Base-by-base conservation (phyloP, 2,113 vertebrate genomes). In the Sebastes schlegelii region DNA sequence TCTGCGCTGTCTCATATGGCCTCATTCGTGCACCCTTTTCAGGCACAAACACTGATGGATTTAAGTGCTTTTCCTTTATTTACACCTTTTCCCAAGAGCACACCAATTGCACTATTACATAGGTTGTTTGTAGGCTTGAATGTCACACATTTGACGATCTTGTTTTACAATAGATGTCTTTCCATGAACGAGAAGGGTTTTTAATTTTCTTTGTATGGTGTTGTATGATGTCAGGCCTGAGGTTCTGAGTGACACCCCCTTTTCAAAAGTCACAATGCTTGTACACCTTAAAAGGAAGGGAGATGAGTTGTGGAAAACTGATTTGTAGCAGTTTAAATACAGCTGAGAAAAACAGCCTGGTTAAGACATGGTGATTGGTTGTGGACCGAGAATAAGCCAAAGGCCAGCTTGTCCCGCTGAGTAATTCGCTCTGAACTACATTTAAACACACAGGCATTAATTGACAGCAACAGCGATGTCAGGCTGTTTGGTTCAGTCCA, bases 221-320 rank as follows among this genome's bases (percentile, higher is more conserved):
- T 85, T 80, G 61, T 17, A 70, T 57, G 68, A 67, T 81, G 73
- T 62, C 61, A 77, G 42, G 42, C 55, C 26, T 73, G 69, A 26
- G 40, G 60, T n/a, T 70, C 46, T 8, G 2, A 65, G 62, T 68
- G 68, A 74, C 51, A 64, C 5, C 4, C 40, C 11, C 6, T 62
- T 60, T 65, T 66, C 3, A 60, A 65, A 80, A 68, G 48, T 14
- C 43, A 77, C 26, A 49, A 21, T 19, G 57, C 57, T 12, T 16
- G 7, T 54, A 42, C 78, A 68, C 69, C 51, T 64, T 43, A 14
- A 49, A 43, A 52, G 23, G 19, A 57, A 34, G 49, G n/a, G 1
- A 0, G 49, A 57, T 61, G 45, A 71, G 23, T 34, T 19, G 61
- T 77, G 34, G 21, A 51, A 70, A 75, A 60, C 40, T 10, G 2